A percentile compares a stretch with the other conserved stretches of the same genome.
These are phyloP conservation scores for Sebastes miniatus DNA, from an alignment of 2,797 vertebrate species.

Conservation along the genomic window DNA sequence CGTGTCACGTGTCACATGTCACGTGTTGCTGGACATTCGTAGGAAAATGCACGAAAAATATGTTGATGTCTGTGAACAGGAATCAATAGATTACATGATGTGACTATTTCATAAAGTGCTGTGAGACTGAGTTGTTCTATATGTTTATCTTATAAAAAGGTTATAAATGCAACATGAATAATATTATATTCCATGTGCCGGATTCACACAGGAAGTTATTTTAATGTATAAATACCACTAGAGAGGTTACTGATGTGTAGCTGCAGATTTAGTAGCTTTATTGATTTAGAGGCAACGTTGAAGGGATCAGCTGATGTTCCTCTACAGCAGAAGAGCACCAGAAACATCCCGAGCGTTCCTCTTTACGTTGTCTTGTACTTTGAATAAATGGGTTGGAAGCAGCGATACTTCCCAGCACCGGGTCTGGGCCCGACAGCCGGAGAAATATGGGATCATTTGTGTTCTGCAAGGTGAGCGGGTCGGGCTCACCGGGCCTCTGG, in stretches of 20 bases:
- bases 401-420: neutral
- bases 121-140: no score
- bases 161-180: no score
- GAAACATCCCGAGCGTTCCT: neutral
- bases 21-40: no score
- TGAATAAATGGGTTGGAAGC: neutral
- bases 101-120: no score
- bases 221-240: neutral
- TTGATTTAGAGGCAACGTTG: neutral
- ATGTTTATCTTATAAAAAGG: no score
- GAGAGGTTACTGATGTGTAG: neutral
- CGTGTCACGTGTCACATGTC: no score
- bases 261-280: no score
- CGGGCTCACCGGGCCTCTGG: neutral
- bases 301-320: neutral
- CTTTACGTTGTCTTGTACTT: neutral
- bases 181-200: no score
- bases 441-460: slow-evolving; percentile 4
- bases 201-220: neutral
- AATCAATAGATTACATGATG: no score
- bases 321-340: neutral
- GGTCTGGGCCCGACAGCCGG: neutral
- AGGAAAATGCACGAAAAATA: no score
- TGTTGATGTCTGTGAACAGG: no score
- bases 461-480: slow-evolving; percentile 13